Base-by-base conservation (phyloP, 2,888 invertebrate genomes). In the Caenorhabditis panamensis region DNA sequence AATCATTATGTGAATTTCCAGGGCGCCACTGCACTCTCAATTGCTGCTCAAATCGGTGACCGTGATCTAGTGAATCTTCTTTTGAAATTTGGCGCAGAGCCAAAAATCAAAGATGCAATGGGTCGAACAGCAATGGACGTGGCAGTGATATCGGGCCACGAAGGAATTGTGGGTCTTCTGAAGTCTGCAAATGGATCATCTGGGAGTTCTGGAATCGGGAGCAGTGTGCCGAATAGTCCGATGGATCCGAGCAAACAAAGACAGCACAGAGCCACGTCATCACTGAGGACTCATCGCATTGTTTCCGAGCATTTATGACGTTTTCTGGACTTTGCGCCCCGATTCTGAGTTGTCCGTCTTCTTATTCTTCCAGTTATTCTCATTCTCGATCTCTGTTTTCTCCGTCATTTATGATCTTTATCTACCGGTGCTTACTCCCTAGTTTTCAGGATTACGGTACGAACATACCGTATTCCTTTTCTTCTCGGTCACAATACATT, bases 11-110 rank as follows among this genome's bases (percentile, higher is more conserved):
- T 31, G 5, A 31, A 31, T 9, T 64, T 83, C 1, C 51, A 86
- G 83, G 87, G 87, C 20, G 87, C 87, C 1, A 83, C 87, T 8
- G 82, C 87, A 16, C 83, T 87, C 18, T 84, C 84, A 13, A 82
- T 87, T 0, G 87, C 85, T 41, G 81, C 83, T 20, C 85, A 87
- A 64, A 69, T 84, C 20, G 87, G 87, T 3, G 80, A 84, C 58
- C 82, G 84, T 1, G 85, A 87, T 13, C 67, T 87, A 0, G 84
- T 87, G 26, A 79, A 80, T 20, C 76, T 87, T 0, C 78, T 87
- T 9, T 69, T 84, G 41, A 72, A 80, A 36, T 84, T 84, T 56
- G 87, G 87, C 13, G 84, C 87, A 36, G 87, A 87, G 36, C 84
- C 85, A 13, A 67, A 79, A 4, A 63, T 85, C 58, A 68, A 78